Percentiles rank a stretch among this genome's conserved stretches.
Evolutionary conservation across 2,888 invertebrate species (phyloP).

Genomic region (Philhelius pedissequus): DNA sequence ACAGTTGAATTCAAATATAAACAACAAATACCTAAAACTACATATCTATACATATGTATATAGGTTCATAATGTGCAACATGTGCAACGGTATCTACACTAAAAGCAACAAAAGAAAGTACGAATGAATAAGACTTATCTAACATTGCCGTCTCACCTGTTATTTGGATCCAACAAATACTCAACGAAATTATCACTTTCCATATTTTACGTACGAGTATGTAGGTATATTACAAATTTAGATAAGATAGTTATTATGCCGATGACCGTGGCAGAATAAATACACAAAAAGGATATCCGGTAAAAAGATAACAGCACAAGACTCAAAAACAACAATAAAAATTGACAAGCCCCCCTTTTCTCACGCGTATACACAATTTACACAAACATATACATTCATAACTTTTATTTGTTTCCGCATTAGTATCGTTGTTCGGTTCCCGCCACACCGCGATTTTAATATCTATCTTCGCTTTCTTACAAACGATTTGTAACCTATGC

Average conservation of each 20-base stretch:
- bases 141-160: conserved; percentile 17
- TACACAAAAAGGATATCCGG: conserved; percentile 30
- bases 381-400: not conserved
- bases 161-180: conserved; percentile 43
- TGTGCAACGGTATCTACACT: not conserved
- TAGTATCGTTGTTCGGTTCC: not conserved
- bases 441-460: not conserved
- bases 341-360: not conserved
- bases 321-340: not conserved
- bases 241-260: not conserved
- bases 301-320: not conserved
- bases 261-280: not conserved
- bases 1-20: not conserved
- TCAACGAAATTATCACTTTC: conserved; percentile 46
- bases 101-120: not conserved
- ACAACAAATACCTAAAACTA: not conserved
- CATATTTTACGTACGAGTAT: not conserved
- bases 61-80: not conserved
- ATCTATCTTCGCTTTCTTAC: not conserved
- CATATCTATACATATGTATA: no score
- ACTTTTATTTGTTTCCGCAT: not conserved
- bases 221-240: not conserved
- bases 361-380: conserved; percentile 25
- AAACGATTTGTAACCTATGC: not conserved
- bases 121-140: not conserved